A percentile compares a stretch with the other conserved stretches of the same genome.
Evolutionary conservation across 1,140 invertebrate genomes (phyloP).

Genomic region (Philaenus spumarius): DNA sequence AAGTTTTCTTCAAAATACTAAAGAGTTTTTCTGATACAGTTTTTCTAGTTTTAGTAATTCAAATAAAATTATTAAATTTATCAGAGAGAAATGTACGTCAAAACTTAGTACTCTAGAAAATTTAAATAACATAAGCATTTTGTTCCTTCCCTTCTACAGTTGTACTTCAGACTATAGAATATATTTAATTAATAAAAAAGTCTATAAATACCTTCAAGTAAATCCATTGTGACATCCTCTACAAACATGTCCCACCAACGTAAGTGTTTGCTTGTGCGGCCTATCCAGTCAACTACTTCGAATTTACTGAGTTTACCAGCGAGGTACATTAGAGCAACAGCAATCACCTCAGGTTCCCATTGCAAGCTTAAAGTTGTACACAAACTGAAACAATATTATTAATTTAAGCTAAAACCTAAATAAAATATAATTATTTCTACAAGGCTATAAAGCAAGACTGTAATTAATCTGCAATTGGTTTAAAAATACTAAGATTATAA

Average conservation of each 20-base stretch:
- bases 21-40: too few relatives aligned
- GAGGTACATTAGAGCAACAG: conserved; percentile 94
- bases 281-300: conserved; percentile 89
- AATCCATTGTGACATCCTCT: conserved; percentile 90
- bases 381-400: conserved; percentile 57
- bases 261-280: conserved; percentile 68
- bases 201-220: conserved; percentile 66
- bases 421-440: too few relatives aligned
- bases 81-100: background rate
- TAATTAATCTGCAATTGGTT: too few relatives aligned
- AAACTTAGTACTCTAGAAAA: background rate
- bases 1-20: too few relatives aligned
- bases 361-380: conserved; percentile 95
- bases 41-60: too few relatives aligned
- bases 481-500: too few relatives aligned
- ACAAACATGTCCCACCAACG: conserved; percentile 99
- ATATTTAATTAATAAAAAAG: background rate
- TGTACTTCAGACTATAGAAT: background rate
- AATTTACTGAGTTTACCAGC: conserved; percentile 95
- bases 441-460: too few relatives aligned
- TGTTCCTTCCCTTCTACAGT: background rate
- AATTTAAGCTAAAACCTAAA: too few relatives aligned
- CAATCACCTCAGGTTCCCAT: conserved; percentile 99
- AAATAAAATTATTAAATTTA: too few relatives aligned
- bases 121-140: background rate